phyloP scores from a whole-genome alignment of 2,113 vertebrate genomes.

The Tamias sibiricus region DNA sequence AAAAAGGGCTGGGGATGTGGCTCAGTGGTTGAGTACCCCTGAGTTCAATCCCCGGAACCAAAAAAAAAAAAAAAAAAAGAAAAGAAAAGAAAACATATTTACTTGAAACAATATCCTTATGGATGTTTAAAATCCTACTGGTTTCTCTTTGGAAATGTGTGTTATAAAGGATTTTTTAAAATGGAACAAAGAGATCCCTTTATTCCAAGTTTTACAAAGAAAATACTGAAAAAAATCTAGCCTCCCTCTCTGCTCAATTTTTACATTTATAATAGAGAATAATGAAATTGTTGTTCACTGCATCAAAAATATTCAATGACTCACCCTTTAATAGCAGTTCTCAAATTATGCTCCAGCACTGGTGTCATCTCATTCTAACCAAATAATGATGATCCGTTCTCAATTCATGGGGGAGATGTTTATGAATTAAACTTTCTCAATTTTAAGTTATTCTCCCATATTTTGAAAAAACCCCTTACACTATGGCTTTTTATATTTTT shows the following conservation, averaged over 20 bases:
- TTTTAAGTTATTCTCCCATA: constrained; percentile 38
- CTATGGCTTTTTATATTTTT: too few species aligned
- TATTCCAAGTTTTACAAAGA: constrained; percentile 45
- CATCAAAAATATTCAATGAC: constrained; percentile 46
- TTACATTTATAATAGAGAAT: constrained; percentile 56
- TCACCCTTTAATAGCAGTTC: not conserved
- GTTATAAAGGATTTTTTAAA: constrained; percentile 12
- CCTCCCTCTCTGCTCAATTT: constrained; percentile 18
- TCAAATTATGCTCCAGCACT: not conserved
- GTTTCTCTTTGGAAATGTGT: constrained; percentile 45
- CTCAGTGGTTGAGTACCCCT: too few species aligned
- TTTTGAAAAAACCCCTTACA: too few species aligned
- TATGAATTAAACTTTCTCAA: constrained; percentile 50
- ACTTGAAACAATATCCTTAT: constrained; percentile 26
- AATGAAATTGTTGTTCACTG: constrained; percentile 52
- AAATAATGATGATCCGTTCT: not conserved
- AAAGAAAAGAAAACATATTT: constrained; percentile 39
- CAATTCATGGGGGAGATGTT: not conserved
- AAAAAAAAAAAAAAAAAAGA: too few species aligned
- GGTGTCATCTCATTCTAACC: constrained; percentile 3
- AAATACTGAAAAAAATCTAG: not conserved
- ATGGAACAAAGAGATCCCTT: constrained; percentile 44
- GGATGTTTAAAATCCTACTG: not conserved
- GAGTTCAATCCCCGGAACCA: too few species aligned
- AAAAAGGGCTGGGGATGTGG: too few species aligned